Conservation (phyloP, 2,888 invertebrate species). For the Apodemia zela region DNA sequence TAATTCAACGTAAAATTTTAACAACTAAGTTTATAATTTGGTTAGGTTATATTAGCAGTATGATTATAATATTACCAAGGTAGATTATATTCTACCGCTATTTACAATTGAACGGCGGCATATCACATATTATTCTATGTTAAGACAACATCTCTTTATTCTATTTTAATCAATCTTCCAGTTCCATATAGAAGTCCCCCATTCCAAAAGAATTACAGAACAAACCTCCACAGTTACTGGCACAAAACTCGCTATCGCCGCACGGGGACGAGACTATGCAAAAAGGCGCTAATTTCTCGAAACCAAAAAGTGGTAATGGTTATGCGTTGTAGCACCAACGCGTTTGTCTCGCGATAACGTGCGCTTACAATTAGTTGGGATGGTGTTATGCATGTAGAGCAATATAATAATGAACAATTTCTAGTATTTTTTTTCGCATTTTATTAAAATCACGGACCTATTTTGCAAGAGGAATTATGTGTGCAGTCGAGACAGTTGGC, state of each 20-base stretch:
- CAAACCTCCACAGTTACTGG: conserved; percentile 29
- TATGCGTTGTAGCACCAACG: conserved; percentile 74
- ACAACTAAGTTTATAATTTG: too few relatives aligned
- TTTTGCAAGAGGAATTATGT: neutral
- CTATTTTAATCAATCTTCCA: conserved; percentile 20
- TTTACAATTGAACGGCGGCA: neutral
- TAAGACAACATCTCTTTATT: neutral
- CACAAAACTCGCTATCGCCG: conserved; percentile 32
- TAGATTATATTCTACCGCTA: neutral
- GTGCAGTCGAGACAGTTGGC: neutral
- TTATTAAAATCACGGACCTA: too few relatives aligned
- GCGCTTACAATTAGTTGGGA: conserved; percentile 76
- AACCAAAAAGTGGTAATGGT: conserved; percentile 79
- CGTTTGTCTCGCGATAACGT: conserved; percentile 80
- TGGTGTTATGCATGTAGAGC: conserved; percentile 43
- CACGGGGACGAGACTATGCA: conserved; percentile 62
- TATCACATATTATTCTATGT: neutral
- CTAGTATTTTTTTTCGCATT: neutral
- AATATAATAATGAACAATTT: conserved; percentile 16
- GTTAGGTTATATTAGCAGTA: too few relatives aligned
- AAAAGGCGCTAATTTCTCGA: conserved; percentile 78
- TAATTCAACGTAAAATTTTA: too few relatives aligned
- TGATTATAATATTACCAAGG: too few relatives aligned
- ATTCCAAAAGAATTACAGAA: conserved; percentile 31
- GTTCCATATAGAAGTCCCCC: conserved; percentile 18